Evolutionary conservation across 2,113 vertebrate species (phyloP).

Genomic region (Blennius ocellaris): DNA sequence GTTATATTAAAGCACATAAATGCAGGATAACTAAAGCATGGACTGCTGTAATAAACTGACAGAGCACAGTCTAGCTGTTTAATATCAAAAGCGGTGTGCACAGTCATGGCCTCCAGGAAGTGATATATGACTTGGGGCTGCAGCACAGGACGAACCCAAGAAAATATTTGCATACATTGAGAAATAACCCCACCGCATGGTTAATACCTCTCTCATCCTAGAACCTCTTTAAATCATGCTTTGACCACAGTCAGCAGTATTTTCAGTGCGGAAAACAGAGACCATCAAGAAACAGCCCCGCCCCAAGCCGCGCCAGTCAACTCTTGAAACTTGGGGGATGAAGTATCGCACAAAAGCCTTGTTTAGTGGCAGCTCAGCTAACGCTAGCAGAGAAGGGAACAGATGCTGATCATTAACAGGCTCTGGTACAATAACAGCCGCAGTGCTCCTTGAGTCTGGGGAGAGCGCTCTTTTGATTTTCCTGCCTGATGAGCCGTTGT

Average conservation of each 20-base stretch:
- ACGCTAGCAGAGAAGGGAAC: constrained; percentile 65
- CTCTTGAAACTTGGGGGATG: constrained; percentile 40
- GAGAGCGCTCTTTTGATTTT: constrained; percentile 73
- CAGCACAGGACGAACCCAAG: background rate
- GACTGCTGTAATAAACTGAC: too few species aligned
- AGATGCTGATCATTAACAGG: constrained; percentile 80
- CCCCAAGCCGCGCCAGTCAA: background rate
- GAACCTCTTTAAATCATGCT: constrained; percentile 59
- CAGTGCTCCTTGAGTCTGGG: constrained; percentile 70
- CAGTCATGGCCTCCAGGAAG: constrained; percentile 15
- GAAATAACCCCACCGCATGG: background rate
- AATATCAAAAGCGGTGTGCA: constrained; percentile 25
- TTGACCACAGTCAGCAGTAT: constrained; percentile 62
- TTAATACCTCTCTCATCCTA: constrained; percentile 41
- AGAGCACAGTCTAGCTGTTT: background rate
- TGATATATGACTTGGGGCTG: constrained; percentile 28
- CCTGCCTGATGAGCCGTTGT: constrained; percentile 75
- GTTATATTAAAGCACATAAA: constrained; percentile 7
- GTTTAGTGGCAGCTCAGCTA: constrained; percentile 60
- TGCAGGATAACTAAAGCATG: background rate
- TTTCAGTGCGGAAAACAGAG: constrained; percentile 1
- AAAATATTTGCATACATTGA: constrained; percentile 58
- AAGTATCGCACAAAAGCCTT: constrained; percentile 49
- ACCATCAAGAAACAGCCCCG: constrained; percentile 4
- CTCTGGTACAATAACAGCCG: constrained; percentile 75